A percentile compares a stretch with the other conserved stretches of the same genome.
phyloP scores from a whole-genome alignment of 1,140 invertebrate genomes.

The Lepidurus arcticus region DNA sequence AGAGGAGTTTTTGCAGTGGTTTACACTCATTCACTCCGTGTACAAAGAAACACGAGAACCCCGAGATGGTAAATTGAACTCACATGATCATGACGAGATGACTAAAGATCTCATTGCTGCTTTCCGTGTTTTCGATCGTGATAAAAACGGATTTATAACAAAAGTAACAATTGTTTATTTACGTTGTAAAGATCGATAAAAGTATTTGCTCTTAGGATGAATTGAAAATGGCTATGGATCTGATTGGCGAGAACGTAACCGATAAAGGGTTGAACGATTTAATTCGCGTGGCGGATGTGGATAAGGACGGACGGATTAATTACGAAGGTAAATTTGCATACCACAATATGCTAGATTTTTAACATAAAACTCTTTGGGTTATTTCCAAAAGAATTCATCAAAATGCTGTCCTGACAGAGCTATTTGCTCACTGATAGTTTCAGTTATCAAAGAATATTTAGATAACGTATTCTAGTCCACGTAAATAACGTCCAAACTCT shows the following conservation, averaged over 20 bases:
- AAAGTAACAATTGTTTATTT: slow-evolving; percentile 39
- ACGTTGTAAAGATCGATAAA: background rate
- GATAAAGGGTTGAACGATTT: slow-evolving; percentile 65
- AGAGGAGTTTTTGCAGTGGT: slow-evolving; percentile 64
- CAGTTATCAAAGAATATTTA: background rate
- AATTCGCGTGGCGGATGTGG: slow-evolving; percentile 62
- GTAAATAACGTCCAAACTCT: background rate
- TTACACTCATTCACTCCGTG: slow-evolving; percentile 60
- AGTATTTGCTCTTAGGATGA: slow-evolving; percentile 52
- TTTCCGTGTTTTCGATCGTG: slow-evolving; percentile 69
- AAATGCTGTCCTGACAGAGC: slow-evolving; percentile 30
- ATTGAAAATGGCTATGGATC: slow-evolving; percentile 64
- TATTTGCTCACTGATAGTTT: background rate
- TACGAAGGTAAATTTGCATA: slow-evolving; percentile 58
- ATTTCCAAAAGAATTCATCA: slow-evolving; percentile 29
- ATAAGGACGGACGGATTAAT: slow-evolving; percentile 68
- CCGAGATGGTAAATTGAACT: slow-evolving; percentile 40
- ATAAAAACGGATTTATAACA: slow-evolving; percentile 69
- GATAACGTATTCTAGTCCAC: background rate
- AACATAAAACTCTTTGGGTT: background rate
- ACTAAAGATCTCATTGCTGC: slow-evolving; percentile 65
- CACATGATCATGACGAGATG: slow-evolving; percentile 52
- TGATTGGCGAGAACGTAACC: slow-evolving; percentile 66
- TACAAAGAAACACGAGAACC: slow-evolving; percentile 44
- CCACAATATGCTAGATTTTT: background rate